A percentile compares a stretch with the other conserved stretches of the same genome.
Evolutionary conservation across 1,140 invertebrate genomes (phyloP).

Genomic region (Palaemon carinicauda): DNA sequence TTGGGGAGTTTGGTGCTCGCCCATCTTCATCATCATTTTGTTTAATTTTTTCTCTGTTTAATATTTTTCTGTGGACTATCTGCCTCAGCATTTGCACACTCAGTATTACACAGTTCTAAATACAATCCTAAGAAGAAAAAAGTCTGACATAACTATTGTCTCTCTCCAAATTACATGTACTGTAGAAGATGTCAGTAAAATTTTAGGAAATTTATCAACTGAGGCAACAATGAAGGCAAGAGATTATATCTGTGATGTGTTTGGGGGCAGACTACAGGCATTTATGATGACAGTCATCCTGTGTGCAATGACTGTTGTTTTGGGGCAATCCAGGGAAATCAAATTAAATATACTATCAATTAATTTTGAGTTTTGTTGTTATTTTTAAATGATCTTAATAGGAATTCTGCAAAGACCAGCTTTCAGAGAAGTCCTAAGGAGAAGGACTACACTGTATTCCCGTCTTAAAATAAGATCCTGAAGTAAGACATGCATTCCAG

Average conservation of each 20-base stretch:
- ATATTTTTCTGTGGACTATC: constrained; percentile 5
- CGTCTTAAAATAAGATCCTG: constrained; percentile 34
- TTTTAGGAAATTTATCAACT: constrained; percentile 12
- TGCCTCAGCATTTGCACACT: constrained; percentile 42
- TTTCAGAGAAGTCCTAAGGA: not conserved
- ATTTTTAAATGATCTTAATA: not conserved
- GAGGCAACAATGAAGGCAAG: constrained; percentile 43
- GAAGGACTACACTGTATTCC: constrained; percentile 37
- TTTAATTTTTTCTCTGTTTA: not conserved
- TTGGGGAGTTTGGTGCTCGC: constrained; percentile 40
- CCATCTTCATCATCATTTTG: constrained; percentile 38
- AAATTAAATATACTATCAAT: not conserved
- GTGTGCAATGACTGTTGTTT: constrained; percentile 9
- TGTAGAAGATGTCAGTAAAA: not conserved
- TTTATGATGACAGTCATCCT: not conserved
- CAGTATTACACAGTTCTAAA: constrained; percentile 41
- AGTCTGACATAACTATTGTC: not conserved
- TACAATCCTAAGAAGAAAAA: constrained; percentile 16
- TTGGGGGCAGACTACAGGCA: constrained; percentile 41
- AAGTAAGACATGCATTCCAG: constrained; percentile 50
- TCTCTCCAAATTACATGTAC: too few relatives aligned
- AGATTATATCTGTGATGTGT: constrained; percentile 54
- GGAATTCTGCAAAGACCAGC: too few relatives aligned
- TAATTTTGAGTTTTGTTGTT: not conserved
- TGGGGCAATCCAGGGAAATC: not conserved